These are phyloP conservation scores for Hoplias malabaricus DNA, from an alignment of 2,113 vertebrate genomes.

Conservation along the genomic window DNA sequence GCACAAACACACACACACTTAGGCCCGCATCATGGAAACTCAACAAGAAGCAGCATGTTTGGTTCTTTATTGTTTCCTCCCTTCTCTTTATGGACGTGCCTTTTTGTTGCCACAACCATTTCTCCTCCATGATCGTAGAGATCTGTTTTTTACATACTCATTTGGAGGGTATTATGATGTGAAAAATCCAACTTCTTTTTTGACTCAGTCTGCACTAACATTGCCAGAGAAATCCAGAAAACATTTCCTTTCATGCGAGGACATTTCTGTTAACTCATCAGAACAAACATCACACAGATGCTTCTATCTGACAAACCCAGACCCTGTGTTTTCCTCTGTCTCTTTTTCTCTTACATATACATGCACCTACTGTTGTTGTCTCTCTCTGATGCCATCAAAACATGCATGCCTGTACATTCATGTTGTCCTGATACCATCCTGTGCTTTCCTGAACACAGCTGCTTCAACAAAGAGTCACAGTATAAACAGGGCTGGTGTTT, in stretches of 20 bases:
- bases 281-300: neutral
- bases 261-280: neutral
- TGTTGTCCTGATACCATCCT: slow-evolving; percentile 56
- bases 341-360: slow-evolving; percentile 20
- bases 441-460: slow-evolving; percentile 58
- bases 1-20: slow-evolving; percentile 14
- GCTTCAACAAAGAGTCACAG: slow-evolving; percentile 57
- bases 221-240: neutral
- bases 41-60: slow-evolving; percentile 44
- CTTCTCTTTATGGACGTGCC: slow-evolving; percentile 18
- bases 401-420: slow-evolving; percentile 48
- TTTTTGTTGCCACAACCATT: slow-evolving; percentile 26
- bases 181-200: neutral
- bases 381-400: slow-evolving; percentile 53
- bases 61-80: slow-evolving; percentile 19
- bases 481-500: slow-evolving; percentile 54
- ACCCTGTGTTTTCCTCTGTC: neutral
- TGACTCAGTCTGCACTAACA: neutral
- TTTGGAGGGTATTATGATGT: neutral
- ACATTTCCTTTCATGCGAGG: neutral
- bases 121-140: neutral
- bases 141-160: neutral
- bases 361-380: slow-evolving; percentile 18
- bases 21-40: neutral
- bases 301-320: neutral